These are phyloP conservation scores for Anastrepha obliqua DNA, from an alignment of 1,140 invertebrate genomes.

Conservation along the genomic window DNA sequence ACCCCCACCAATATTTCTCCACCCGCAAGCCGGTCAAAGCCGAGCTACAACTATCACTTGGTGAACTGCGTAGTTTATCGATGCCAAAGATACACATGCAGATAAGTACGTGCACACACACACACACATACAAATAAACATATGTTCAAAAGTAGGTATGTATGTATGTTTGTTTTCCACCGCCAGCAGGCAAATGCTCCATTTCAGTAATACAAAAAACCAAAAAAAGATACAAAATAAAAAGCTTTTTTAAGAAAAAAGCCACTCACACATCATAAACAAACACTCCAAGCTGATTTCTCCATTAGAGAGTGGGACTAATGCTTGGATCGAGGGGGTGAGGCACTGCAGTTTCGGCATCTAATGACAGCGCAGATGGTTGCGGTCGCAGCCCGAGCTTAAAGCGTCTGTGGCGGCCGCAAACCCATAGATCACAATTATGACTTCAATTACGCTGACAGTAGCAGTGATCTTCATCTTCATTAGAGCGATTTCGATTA, in stretches of 20 bases:
- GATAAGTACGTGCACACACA: neutral
- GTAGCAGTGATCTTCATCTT: conserved; percentile 73
- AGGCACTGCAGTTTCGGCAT: neutral
- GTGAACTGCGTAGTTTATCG: neutral
- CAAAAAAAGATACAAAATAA: neutral
- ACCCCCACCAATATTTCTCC: neutral
- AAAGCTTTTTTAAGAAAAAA: conserved; percentile 13
- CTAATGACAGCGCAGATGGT: neutral
- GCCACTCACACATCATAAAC: conserved; percentile 41
- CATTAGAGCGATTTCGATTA: conserved; percentile 72
- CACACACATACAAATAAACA: too few relatives aligned
- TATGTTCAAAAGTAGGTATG: neutral
- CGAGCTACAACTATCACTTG: neutral
- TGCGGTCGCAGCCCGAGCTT: neutral
- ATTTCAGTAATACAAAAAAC: conserved; percentile 22
- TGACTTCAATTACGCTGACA: conserved; percentile 69
- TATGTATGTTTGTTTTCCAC: neutral
- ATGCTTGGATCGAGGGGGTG: neutral
- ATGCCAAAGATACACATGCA: neutral
- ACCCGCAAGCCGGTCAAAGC: neutral
- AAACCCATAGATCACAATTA: conserved; percentile 60
- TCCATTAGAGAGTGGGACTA: neutral
- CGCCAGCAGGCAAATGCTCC: conserved; percentile 42
- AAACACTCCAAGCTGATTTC: conserved; percentile 52
- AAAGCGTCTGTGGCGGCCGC: conserved; percentile 20